A percentile compares a stretch with the other conserved stretches of the same genome.
These are phyloP conservation scores for Lacerta agilis DNA, from an alignment of 2,797 vertebrate genomes.

Conservation along the genomic window DNA sequence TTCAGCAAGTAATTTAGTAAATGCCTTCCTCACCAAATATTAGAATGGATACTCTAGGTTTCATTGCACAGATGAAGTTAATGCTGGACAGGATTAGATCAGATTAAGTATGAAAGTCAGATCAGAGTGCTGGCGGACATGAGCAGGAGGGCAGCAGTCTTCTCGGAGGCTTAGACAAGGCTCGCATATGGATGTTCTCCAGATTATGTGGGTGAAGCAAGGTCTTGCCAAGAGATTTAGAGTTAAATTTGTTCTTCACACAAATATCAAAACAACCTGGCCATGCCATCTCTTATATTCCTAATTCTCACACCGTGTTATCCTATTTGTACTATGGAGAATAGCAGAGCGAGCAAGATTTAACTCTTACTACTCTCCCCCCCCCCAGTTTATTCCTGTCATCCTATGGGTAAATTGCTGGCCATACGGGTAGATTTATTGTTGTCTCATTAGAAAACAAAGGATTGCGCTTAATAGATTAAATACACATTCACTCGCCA, in stretches of 20 bases:
- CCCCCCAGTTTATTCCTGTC: constrained; percentile 64
- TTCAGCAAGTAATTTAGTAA: constrained; percentile 87
- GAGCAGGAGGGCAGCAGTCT: constrained; percentile 78
- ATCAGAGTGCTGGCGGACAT: constrained; percentile 80
- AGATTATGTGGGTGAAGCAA: constrained; percentile 81
- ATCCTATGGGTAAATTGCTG: constrained; percentile 67
- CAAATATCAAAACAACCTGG: constrained; percentile 80
- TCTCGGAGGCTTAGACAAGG: constrained; percentile 80
- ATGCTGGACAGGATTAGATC: constrained; percentile 85
- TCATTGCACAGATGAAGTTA: constrained; percentile 87
- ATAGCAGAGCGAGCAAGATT: constrained; percentile 66
- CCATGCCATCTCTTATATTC: constrained; percentile 72
- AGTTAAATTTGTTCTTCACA: constrained; percentile 82
- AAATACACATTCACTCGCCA: constrained; percentile 43
- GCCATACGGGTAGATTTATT: constrained; percentile 16
- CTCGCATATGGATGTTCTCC: constrained; percentile 78
- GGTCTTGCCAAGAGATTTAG: constrained; percentile 82
- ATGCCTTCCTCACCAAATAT: constrained; percentile 83
- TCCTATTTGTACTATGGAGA: constrained; percentile 75
- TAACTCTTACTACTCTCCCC: constrained; percentile 74
- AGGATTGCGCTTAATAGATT: constrained; percentile 64
- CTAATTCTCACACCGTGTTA: constrained; percentile 79
- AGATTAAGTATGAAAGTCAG: constrained; percentile 87
- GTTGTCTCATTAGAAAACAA: constrained; percentile 64
- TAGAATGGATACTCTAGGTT: constrained; percentile 84